Conservation (phyloP, 2,113 vertebrate genomes). For the Calidris pugnax region DNA sequence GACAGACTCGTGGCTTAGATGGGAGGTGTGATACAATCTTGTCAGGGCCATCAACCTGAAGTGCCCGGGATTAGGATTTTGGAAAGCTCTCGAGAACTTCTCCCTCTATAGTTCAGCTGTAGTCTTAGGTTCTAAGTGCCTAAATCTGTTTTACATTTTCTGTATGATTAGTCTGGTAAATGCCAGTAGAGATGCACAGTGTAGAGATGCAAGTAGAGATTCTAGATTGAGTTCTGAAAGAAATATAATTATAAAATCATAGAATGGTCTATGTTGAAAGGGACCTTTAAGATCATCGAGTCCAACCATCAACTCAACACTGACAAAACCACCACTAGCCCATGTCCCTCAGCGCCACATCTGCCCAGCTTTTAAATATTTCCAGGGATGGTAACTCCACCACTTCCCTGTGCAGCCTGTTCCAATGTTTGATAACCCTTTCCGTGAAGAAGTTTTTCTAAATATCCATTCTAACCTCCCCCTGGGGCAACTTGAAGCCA, state of each 20-base stretch:
- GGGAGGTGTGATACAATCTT: background rate
- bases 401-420: background rate
- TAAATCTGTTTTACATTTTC: background rate
- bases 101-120: background rate
- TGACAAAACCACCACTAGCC: background rate
- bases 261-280: background rate
- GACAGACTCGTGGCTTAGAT: background rate
- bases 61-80: background rate
- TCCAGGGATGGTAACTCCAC: background rate
- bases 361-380: background rate
- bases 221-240: background rate
- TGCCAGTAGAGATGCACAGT: background rate
- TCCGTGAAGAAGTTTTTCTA: background rate
- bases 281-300: background rate
- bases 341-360: background rate
- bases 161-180: background rate
- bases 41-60: background rate
- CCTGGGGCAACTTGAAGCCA: background rate
- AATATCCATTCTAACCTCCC: background rate
- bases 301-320: background rate
- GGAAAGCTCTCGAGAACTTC: fast-evolving
- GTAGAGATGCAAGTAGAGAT: background rate
- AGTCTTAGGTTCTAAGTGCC: background rate
- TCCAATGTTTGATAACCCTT: background rate
- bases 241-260: background rate